Evolutionary conservation across 1,140 invertebrate species (phyloP).

Genomic region (Periplaneta americana): DNA sequence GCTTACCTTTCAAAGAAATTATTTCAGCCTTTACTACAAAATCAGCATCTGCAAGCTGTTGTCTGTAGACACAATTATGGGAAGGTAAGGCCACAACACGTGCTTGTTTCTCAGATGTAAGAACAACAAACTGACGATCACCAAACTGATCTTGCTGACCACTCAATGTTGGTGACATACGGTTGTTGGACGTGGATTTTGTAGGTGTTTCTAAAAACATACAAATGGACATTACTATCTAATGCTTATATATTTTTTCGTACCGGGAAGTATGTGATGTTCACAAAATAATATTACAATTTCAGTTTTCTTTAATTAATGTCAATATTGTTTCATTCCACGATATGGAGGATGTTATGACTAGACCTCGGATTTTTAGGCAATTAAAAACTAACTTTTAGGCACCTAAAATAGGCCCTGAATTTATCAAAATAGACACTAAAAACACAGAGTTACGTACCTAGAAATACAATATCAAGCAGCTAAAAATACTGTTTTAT

Average conservation of each 20-base stretch:
- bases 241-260: too few species aligned
- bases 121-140: constrained; percentile 88
- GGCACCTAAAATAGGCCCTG: too few species aligned
- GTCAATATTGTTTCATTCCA: too few species aligned
- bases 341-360: too few species aligned
- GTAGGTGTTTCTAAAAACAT: constrained; percentile 52
- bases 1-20: constrained; percentile 81
- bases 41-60: constrained; percentile 78
- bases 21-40: constrained; percentile 94
- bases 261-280: background rate
- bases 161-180: constrained; percentile 69
- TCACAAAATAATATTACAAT: background rate
- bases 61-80: constrained; percentile 84
- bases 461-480: too few species aligned
- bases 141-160: constrained; percentile 45
- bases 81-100: constrained; percentile 90
- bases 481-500: too few species aligned
- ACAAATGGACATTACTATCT: background rate
- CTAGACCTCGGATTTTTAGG: too few species aligned
- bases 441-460: too few species aligned
- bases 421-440: too few species aligned
- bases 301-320: too few species aligned
- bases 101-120: constrained; percentile 92
- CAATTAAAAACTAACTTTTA: too few species aligned
- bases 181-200: constrained; percentile 47